Conservation (phyloP, 2,888 invertebrate genomes). For the Sphecodes monilicornis region DNA sequence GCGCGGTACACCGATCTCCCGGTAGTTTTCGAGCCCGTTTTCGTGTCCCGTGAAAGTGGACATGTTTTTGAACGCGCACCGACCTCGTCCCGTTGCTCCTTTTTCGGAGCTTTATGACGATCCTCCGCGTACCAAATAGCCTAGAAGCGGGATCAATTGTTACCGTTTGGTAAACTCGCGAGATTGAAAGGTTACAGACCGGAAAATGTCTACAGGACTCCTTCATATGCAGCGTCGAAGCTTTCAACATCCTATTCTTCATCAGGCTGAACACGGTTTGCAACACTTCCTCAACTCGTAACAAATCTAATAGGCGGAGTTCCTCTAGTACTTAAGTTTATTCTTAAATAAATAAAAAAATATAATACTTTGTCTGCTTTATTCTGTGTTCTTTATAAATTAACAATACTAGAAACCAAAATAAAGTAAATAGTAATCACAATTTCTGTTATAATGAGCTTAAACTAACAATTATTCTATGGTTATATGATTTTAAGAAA, state of each 20-base stretch:
- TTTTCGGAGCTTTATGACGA: slow-evolving; percentile 53
- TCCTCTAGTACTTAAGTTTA: no score
- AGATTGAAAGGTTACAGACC: slow-evolving; percentile 40
- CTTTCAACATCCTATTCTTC: background rate
- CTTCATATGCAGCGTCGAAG: background rate
- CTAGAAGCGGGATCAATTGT: slow-evolving; percentile 64
- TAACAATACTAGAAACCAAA: no score
- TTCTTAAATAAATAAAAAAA: no score
- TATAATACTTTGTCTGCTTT: no score
- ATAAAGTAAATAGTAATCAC: no score
- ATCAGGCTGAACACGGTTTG: no score
- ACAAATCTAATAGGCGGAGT: no score
- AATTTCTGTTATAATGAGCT: no score
- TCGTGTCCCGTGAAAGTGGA: slow-evolving; percentile 69
- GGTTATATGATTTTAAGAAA: no score
- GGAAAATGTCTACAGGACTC: background rate
- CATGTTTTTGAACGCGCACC: slow-evolving; percentile 63
- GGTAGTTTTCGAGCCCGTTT: slow-evolving; percentile 62
- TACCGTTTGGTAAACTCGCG: slow-evolving; percentile 36
- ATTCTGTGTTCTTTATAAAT: no score
- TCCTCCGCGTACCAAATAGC: slow-evolving; percentile 61
- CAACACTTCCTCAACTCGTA: no score
- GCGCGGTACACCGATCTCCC: slow-evolving; percentile 65
- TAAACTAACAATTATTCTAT: no score
- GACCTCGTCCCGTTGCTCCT: slow-evolving; percentile 15